Base-by-base conservation (phyloP, 1,140 invertebrate genomes). In the Elymnias hypermnestra region DNA sequence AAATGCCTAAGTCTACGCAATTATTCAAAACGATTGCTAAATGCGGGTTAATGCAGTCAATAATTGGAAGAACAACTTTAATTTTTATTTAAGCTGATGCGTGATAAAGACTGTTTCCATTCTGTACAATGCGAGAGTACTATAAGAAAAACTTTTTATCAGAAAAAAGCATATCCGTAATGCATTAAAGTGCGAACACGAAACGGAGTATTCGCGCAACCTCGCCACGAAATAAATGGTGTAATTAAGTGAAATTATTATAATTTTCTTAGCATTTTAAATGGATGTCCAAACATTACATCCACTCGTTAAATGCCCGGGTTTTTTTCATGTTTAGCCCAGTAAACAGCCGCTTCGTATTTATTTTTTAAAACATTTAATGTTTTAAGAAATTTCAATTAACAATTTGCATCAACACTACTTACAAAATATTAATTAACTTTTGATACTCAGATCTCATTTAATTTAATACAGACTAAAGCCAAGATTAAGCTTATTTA, bases 171-270 rank as follows among this genome's bases (percentile, higher is more conserved):
- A n/a, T n/a, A n/a, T n/a, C n/a, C n/a, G n/a, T n/a, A n/a, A 36
- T 36, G 43, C 28, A 56, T 40, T 66, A 68, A 72, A 67, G 55
- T 46, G 59, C 40, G 60, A 61, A 54, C 56, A 36, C 46, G 58
- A 63, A 57, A 39, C 55, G 53, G 63, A 56, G 63, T 65, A 55
- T 61, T 52, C 57, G 55, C 50, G 51, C 62, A 67, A 60, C 75
- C 72, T 79, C 70, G 59, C 56, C 45, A 49, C 57, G 43, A 46
- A 78, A 82, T 82, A 77, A 79, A 82, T 78, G 73, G 65, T 55
- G 75, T 76, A 84, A 84, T 84, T 84, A 84, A 73, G 64, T 78
- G 69, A 82, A 84, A 84, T 84, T 84, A 84, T 82, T 78, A 74
- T 78, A 79, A 78, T 82, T 76, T 73, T 79, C 65, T 69, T 69